Conservation (phyloP, 2,113 vertebrate species). For the Ardeotis arabs region DNA sequence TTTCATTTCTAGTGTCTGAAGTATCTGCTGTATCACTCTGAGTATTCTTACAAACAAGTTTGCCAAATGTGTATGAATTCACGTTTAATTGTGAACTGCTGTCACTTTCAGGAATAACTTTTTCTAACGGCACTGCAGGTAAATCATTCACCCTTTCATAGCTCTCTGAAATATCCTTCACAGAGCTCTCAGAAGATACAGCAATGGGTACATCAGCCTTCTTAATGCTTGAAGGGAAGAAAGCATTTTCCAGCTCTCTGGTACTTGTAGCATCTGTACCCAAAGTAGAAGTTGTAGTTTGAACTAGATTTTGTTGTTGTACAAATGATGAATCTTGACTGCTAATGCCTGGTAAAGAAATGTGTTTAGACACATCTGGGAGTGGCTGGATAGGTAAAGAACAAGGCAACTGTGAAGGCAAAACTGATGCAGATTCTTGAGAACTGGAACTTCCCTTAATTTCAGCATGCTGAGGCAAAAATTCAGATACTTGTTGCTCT, state of each 20-base stretch:
- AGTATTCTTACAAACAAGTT: constrained; percentile 55
- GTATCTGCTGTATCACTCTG: constrained; percentile 59
- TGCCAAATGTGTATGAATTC: constrained; percentile 2
- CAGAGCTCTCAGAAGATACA: constrained; percentile 55
- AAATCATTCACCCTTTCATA: constrained; percentile 55
- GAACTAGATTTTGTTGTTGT: constrained; percentile 68
- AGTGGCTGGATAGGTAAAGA: constrained; percentile 62
- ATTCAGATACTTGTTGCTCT: constrained; percentile 68
- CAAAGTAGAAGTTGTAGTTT: constrained; percentile 17
- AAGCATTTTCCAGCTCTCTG: constrained; percentile 68
- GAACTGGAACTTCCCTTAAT: constrained; percentile 41
- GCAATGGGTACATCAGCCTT: constrained; percentile 40
- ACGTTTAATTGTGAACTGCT: constrained; percentile 37
- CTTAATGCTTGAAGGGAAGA: constrained; percentile 47
- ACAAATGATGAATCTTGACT: constrained; percentile 61
- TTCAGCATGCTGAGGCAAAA: constrained; percentile 65
- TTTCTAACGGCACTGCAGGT: constrained; percentile 27
- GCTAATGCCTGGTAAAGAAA: constrained; percentile 54
- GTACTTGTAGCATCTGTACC: constrained; percentile 37
- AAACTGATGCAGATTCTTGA: constrained; percentile 61
- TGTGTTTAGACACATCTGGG: constrained; percentile 52
- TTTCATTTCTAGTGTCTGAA: constrained; percentile 65
- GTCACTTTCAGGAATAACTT: constrained; percentile 53
- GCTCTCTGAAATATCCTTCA: constrained; percentile 49
- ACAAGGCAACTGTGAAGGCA: constrained; percentile 63